Evolutionary conservation across 2,113 vertebrate species (phyloP), one percentile per base, ranked within the genome.

Genomic region (Pachyramphus minor): DNA sequence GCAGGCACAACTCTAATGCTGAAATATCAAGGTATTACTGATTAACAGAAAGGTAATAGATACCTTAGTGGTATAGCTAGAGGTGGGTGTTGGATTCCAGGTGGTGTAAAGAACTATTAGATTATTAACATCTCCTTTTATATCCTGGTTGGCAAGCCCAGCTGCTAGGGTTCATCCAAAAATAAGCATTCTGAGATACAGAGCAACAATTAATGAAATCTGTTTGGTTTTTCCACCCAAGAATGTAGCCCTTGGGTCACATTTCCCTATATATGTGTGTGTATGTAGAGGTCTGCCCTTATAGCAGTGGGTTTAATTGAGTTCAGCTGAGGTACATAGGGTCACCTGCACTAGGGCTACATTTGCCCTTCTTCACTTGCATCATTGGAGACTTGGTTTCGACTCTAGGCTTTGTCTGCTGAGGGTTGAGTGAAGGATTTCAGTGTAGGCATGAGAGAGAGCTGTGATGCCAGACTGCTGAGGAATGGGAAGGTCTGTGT

Each of bases 401-500:
- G 50, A 78, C 66, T 33, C n/a, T 28, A 23, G 49, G 37, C 68
- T 96, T 74, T 86, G 90, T 80, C 55, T 88, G 79, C 78, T 1
- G 14, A 64, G 39, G 69, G 62, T 62, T 82, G 66, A 4, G 53
- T 42, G 68, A 62, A 45, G 56, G 67, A 33, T 66, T 88, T 47
- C 52, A 88, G 28, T 31, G 47, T 31, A 63, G 80, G 83, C 94
- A 81, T 33, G 55, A 68, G 84, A 35, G 75, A 53, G 92, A 21
- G 60, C 88, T 69, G 79, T 68, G 79, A 80, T 94, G 59, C 85
- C 6, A 44, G 86, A 71, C 8, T 90, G 88, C 88, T 71, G 5
- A 0, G 12, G 64, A 73, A 71, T 55, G 73, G 76, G 93, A 77
- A 95, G 94, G 50, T 83, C 80, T 95, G 39, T 90, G 89, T 90